Percentiles rank a stretch among this genome's conserved stretches.
Conservation (phyloP, 2,113 vertebrate species). For the Murina feae region DNA sequence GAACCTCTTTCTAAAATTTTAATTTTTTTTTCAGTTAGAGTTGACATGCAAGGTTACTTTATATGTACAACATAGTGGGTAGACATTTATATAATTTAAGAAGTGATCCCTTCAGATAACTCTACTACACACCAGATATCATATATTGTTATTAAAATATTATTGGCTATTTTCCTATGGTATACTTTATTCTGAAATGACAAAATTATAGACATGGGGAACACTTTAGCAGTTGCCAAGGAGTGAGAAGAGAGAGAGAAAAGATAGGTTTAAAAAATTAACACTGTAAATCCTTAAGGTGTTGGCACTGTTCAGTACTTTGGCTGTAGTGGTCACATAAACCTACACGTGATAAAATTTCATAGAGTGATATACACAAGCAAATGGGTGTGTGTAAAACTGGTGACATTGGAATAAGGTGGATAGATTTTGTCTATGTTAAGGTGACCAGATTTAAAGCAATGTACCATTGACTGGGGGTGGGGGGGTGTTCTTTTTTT, state of each 20-base stretch:
- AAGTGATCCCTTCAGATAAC: not conserved
- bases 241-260: not conserved
- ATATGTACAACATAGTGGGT: not conserved
- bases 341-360: not conserved
- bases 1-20: not conserved
- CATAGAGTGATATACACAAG: not conserved
- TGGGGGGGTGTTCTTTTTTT: no score
- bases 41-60: not conserved
- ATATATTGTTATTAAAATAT: not conserved
- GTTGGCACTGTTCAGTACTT: not conserved
- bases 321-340: not conserved
- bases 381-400: not conserved
- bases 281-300: not conserved
- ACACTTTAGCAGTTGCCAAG: not conserved
- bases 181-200: not conserved
- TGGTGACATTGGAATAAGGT: not conserved
- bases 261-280: not conserved
- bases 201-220: not conserved
- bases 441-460: no score
- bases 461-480: no score
- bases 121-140: not conserved
- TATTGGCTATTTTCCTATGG: not conserved
- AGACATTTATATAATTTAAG: not conserved
- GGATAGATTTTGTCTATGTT: no score
- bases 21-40: not conserved